phyloP scores from a whole-genome alignment of 2,113 vertebrate species.

The Cygnus buccinator region DNA sequence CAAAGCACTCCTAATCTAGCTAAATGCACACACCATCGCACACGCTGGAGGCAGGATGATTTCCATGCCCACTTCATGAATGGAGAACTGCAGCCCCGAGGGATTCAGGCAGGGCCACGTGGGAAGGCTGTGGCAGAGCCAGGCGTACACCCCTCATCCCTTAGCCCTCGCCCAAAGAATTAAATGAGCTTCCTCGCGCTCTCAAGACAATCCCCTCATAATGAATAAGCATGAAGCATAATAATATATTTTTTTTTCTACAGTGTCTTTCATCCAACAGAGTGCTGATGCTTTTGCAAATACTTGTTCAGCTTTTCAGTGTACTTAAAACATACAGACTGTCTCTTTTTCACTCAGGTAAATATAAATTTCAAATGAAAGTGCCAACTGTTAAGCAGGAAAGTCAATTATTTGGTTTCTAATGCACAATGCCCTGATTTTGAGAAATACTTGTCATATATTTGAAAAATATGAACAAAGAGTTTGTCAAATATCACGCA shows the following conservation, averaged over 20 bases:
- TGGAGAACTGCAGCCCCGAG: background rate
- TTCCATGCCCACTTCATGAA: accelerated
- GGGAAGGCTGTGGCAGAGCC: background rate
- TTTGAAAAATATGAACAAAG: background rate
- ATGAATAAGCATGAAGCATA: background rate
- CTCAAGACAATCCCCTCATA: background rate
- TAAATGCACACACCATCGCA: accelerated
- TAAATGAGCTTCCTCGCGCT: background rate
- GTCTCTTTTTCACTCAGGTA: background rate
- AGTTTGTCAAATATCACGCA: background rate
- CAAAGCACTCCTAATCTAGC: accelerated
- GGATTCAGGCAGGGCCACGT: accelerated
- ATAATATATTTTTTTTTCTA: background rate
- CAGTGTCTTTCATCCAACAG: background rate
- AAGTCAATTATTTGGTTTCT: background rate
- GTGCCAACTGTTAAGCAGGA: background rate
- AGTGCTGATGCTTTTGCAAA: background rate
- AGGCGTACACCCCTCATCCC: background rate
- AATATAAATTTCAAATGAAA: background rate
- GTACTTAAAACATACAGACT: background rate
- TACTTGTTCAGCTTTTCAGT: background rate
- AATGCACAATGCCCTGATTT: background rate
- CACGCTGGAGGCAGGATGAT: accelerated
- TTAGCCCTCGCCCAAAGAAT: background rate
- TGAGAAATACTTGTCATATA: background rate